These are phyloP conservation scores for Glandiceps talaboti DNA, from an alignment of 53 echinoderm and acorn worm species.

Conservation along the genomic window DNA sequence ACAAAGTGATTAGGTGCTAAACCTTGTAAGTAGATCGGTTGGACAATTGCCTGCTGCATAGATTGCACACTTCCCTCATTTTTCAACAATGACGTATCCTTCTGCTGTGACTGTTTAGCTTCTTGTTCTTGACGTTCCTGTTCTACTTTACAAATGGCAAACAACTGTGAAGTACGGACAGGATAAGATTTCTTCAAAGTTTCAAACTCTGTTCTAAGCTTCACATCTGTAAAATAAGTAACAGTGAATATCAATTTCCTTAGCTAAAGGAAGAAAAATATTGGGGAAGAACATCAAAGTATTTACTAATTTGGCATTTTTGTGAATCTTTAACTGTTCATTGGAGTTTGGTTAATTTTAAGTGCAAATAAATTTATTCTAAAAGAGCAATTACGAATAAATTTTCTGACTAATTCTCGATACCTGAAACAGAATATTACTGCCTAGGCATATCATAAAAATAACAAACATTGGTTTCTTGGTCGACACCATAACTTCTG, in stretches of 20 bases:
- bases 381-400: background rate
- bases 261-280: too few species aligned
- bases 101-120: background rate
- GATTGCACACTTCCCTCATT: background rate
- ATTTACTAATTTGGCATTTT: too few species aligned
- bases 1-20: background rate
- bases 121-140: background rate
- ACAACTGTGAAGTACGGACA: background rate
- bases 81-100: background rate
- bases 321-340: too few species aligned
- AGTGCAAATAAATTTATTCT: too few species aligned
- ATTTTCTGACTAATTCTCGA: background rate
- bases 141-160: background rate
- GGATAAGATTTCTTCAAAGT: conserved; percentile 24
- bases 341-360: too few species aligned
- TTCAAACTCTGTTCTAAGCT: conserved; percentile 74
- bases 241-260: background rate
- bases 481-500: too few species aligned
- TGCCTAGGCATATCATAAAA: too few species aligned
- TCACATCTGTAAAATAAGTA: conserved; percentile 16
- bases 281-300: too few species aligned
- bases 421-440: background rate
- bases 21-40: background rate
- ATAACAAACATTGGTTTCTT: too few species aligned
- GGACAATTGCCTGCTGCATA: background rate